Conservation (phyloP, 2,113 vertebrate genomes). For the Cromileptes altivelis region DNA sequence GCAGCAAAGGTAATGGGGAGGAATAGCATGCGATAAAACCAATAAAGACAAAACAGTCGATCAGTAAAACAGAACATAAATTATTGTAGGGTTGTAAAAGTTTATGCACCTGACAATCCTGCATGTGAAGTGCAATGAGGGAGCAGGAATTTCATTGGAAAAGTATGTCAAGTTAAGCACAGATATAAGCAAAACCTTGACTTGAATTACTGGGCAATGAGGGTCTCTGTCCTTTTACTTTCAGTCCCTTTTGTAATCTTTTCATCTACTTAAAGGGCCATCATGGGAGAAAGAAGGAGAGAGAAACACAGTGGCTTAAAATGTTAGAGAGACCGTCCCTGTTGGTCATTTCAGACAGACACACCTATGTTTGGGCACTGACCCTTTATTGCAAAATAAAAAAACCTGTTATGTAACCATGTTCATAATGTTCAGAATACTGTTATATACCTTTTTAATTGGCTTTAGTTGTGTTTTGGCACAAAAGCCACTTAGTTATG, state of each 20-base stretch:
- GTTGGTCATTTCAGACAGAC: not conserved
- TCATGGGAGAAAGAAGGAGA: not conserved
- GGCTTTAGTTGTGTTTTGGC: no score
- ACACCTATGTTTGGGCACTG: no score
- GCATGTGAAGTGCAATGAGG: not conserved
- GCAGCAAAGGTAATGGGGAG: constrained; percentile 35
- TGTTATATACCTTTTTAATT: no score
- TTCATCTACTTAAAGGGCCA: not conserved
- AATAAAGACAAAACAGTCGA: constrained; percentile 50
- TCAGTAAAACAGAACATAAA: constrained; percentile 45
- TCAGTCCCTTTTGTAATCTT: not conserved
- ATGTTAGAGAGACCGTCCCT: not conserved
- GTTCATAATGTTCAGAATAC: no score
- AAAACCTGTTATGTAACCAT: no score
- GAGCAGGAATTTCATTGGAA: not conserved
- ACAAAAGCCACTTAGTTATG: no score
- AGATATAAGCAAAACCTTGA: not conserved
- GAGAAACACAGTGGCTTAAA: not conserved
- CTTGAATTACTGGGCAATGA: not conserved
- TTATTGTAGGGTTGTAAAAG: constrained; percentile 31
- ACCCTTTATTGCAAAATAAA: no score
- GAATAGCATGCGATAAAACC: constrained; percentile 48
- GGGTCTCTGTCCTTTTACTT: not conserved
- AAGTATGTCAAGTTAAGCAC: not conserved
- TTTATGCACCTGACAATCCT: constrained; percentile 30